A percentile compares a stretch with the other conserved stretches of the same genome.
phyloP scores from a whole-genome alignment of 2,797 vertebrate genomes.

The Poecilia picta region DNA sequence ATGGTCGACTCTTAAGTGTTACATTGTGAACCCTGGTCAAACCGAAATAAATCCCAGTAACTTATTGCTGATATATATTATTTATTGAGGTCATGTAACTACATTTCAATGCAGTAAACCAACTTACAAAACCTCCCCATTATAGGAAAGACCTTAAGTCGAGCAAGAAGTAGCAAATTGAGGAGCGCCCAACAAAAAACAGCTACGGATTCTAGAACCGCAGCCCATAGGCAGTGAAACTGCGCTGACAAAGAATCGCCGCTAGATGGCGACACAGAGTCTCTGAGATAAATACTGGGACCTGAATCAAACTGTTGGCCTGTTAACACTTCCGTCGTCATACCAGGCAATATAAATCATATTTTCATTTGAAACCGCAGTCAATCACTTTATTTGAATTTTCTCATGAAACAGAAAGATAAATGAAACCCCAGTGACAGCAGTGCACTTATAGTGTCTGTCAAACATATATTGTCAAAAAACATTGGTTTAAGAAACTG shows the following conservation, averaged over 20 bases:
- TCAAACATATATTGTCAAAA: constrained; percentile 71
- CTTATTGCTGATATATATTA: background rate
- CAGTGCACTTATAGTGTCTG: constrained; percentile 32
- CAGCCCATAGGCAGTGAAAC: background rate
- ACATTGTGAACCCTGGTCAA: background rate
- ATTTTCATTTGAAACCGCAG: background rate
- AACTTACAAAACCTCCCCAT: background rate
- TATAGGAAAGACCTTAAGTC: background rate
- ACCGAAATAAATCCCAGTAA: background rate
- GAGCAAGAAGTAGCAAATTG: background rate
- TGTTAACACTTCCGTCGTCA: background rate
- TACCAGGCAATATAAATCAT: background rate
- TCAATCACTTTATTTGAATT: background rate
- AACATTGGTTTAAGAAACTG: constrained; percentile 53
- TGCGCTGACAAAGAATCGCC: constrained; percentile 60
- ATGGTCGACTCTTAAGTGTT: background rate
- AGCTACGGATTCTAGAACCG: too few species aligned
- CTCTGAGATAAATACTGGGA: constrained; percentile 26
- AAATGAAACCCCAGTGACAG: constrained; percentile 65
- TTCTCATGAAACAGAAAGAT: constrained; percentile 59
- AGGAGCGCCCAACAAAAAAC: background rate
- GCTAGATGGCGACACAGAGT: constrained; percentile 87
- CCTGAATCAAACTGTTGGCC: constrained; percentile 12
- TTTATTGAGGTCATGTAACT: background rate
- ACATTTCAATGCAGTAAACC: background rate